A percentile compares a stretch with the other conserved stretches of the same genome.
These are phyloP conservation scores for Cyclopterus lumpus DNA, from an alignment of 2,797 vertebrate genomes.

Conservation along the genomic window DNA sequence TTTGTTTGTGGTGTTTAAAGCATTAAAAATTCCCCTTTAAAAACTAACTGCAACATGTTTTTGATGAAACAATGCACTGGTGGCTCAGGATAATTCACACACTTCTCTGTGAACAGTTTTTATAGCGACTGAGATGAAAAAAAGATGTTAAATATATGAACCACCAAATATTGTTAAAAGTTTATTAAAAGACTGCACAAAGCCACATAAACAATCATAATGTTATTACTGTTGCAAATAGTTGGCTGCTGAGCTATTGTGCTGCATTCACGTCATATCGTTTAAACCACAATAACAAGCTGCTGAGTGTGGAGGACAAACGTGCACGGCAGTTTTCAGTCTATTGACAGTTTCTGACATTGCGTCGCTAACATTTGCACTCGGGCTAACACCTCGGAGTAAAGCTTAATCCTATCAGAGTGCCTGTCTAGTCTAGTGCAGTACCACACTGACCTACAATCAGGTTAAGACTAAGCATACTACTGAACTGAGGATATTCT, in stretches of 20 bases:
- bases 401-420: neutral
- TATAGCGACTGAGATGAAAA: neutral
- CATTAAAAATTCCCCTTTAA: constrained; percentile 5
- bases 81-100: neutral
- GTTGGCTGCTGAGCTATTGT: constrained; percentile 5
- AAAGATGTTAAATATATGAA: neutral
- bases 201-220: constrained; percentile 8
- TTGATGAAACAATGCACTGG: neutral
- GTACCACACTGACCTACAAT: neutral
- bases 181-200: neutral
- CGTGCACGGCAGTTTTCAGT: neutral
- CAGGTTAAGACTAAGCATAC: neutral
- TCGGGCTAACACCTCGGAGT: neutral
- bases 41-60: neutral
- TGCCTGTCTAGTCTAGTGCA: neutral
- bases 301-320: neutral
- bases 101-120: neutral
- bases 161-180: constrained; percentile 5
- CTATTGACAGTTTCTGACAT: neutral
- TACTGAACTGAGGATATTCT: neutral
- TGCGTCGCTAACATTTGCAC: neutral
- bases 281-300: neutral
- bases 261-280: neutral
- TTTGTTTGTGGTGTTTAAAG: neutral
- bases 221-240: constrained; percentile 8